Percentiles rank a stretch among this genome's conserved stretches.
phyloP scores from a whole-genome alignment of 2,888 invertebrate species.

The Sisyra nigra region DNA sequence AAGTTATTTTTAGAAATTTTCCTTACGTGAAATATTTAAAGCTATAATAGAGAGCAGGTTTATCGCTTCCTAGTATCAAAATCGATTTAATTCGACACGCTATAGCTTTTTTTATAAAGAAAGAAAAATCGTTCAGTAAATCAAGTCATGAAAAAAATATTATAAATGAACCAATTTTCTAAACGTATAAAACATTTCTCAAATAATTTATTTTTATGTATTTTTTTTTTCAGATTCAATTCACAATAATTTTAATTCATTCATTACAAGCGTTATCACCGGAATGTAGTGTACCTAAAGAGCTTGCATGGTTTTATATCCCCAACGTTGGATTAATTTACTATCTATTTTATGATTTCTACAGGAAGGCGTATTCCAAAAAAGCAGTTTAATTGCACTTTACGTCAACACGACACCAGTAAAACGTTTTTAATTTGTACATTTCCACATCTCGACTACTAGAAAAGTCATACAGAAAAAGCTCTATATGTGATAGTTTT shows the following conservation, averaged over 20 bases:
- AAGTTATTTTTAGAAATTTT: slow-evolving; percentile 15
- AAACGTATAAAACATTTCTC: no score
- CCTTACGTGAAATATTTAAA: no score
- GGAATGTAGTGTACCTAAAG: slow-evolving; percentile 34
- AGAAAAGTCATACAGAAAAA: no score
- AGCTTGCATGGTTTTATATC: slow-evolving; percentile 33
- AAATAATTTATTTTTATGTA: slow-evolving; percentile 3
- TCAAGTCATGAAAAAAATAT: not conserved
- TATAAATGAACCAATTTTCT: no score
- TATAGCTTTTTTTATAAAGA: no score
- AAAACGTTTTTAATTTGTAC: no score
- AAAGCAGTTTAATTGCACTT: slow-evolving; percentile 15
- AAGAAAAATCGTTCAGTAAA: no score
- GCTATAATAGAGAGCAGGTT: no score
- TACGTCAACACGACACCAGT: no score
- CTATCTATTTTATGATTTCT: slow-evolving; percentile 53
- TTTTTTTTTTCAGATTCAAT: slow-evolving; percentile 38
- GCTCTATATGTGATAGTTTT: not conserved
- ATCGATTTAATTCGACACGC: no score
- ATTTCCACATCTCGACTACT: no score
- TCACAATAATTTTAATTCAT: slow-evolving; percentile 40
- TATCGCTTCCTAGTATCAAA: no score
- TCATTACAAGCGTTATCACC: slow-evolving; percentile 32
- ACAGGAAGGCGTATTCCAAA: slow-evolving; percentile 33
- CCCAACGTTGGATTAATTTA: slow-evolving; percentile 42